Conservation (phyloP, 2,888 invertebrate genomes). For the Pantelozetes paolii region DNA sequence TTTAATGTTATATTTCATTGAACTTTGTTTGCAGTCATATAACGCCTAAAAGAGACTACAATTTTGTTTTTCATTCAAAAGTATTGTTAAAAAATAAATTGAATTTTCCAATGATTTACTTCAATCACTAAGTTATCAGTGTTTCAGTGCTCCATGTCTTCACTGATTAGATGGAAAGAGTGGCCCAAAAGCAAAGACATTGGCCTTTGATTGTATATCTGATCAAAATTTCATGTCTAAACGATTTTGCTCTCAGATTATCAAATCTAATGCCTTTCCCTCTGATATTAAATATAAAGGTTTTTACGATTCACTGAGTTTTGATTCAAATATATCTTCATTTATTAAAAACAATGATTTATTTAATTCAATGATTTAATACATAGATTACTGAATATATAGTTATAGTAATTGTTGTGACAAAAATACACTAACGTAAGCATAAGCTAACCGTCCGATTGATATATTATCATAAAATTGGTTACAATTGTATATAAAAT, state of each 20-base stretch:
- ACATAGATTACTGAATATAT: neutral
- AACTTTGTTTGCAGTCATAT: neutral
- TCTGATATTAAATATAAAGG: neutral
- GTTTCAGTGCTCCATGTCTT: neutral
- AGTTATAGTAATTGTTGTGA: neutral
- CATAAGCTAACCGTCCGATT: neutral
- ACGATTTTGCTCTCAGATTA: neutral
- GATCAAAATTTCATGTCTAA: conserved; percentile 12
- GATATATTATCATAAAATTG: conserved; percentile 2
- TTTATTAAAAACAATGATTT: too few relatives aligned
- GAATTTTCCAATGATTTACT: neutral
- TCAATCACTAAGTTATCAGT: conserved; percentile 4
- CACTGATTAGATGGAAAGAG: neutral
- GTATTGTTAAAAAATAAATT: too few relatives aligned
- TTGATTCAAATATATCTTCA: neutral
- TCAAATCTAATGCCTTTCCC: neutral
- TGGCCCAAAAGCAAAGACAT: conserved; percentile 4
- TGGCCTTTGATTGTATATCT: neutral
- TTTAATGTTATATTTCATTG: conserved; percentile 8
- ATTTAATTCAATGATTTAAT: too few relatives aligned
- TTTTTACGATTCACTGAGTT: neutral
- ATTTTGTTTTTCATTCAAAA: too few relatives aligned
- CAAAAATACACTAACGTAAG: neutral
- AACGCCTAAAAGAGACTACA: too few relatives aligned
- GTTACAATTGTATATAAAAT: neutral